Percentiles rank a stretch among this genome's conserved stretches.
Conservation (phyloP, 2,113 vertebrate genomes). For the Electrona antarctica region DNA sequence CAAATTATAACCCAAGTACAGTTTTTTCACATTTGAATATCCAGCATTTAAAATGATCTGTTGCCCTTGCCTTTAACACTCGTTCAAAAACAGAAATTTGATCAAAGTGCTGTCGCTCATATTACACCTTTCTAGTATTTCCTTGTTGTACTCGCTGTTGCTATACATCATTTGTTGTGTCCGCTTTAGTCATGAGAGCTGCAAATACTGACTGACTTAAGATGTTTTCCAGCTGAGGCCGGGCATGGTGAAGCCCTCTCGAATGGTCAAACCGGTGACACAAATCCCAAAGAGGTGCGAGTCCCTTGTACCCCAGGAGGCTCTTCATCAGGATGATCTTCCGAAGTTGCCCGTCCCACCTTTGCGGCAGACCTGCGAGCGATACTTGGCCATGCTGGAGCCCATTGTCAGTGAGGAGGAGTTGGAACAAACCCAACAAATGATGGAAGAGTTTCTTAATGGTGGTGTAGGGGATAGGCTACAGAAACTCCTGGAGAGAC, state of each 20-base stretch:
- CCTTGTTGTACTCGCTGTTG: too few species aligned
- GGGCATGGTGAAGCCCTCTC: constrained; percentile 76
- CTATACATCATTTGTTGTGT: too few species aligned
- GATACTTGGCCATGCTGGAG: constrained; percentile 86
- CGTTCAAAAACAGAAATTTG: too few species aligned
- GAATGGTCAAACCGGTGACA: constrained; percentile 79
- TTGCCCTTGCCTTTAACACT: too few species aligned
- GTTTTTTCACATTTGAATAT: too few species aligned
- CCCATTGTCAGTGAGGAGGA: constrained; percentile 91
- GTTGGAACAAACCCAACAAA: constrained; percentile 82
- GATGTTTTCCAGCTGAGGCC: constrained; percentile 67
- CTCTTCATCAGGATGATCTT: constrained; percentile 77
- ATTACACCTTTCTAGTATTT: too few species aligned
- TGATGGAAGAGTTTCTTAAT: constrained; percentile 85
- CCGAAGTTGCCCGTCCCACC: constrained; percentile 81
- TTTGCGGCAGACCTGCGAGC: constrained; percentile 87
- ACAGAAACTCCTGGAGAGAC: constrained; percentile 91
- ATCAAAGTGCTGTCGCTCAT: too few species aligned
- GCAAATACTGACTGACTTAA: not conserved
- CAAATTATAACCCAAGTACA: too few species aligned
- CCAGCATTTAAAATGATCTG: too few species aligned
- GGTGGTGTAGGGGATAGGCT: constrained; percentile 92
- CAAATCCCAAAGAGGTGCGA: constrained; percentile 72
- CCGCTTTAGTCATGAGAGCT: not conserved
- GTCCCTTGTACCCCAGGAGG: constrained; percentile 76